Evolutionary conservation across 2,797 vertebrate genomes (phyloP), one percentile per base, ranked within the genome.

Genomic region (Hydrophis major): DNA sequence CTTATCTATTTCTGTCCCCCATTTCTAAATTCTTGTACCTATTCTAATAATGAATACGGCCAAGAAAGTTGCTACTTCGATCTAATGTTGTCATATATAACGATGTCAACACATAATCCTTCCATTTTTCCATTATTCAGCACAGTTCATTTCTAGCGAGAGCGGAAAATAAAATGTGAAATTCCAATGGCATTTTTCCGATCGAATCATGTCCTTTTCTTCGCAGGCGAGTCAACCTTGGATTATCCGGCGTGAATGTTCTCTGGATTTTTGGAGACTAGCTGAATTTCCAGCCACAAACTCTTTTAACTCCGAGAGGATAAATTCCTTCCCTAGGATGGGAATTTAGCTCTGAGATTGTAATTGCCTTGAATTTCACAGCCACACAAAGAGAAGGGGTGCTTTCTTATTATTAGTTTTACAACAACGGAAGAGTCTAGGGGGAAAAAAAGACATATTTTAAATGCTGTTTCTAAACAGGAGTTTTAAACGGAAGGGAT

Each of bases 261-360:
- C 97, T 99, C 86, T 99, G 99, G 99, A 99, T 99, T 96, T 99
- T 99, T 93, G 98, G 99, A 66, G 98, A 99, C 3, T 99, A 95
- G 55, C 8, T 28, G 0, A 0, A 86, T 42, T 32, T 28, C 1
- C 60, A 28, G 69, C 59, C 7, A 4, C 8, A 1, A 1, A 0
- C 25, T 0, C 0, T n/a, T 32, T 63, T 28, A 32, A 55, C 2
- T 6, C 20, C 1, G 6, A 2, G 28, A 42, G 53, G 20, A 20
- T 14, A 27, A 25, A 4, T 0, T 63, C 32, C 69, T 8, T 20
- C 20, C 42, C 42, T 7, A 1, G 8, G 1, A 4, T 8, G 7
- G 11, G 0, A n/a, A 32, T n/a, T 1, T 10, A 14, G 22, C 89
- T 0, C 11, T n/a, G 0, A 78, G 2, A 0, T 3, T 18, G 3